Base-by-base conservation (phyloP, 2,888 invertebrate species). In the Trichogramma evanescens region DNA sequence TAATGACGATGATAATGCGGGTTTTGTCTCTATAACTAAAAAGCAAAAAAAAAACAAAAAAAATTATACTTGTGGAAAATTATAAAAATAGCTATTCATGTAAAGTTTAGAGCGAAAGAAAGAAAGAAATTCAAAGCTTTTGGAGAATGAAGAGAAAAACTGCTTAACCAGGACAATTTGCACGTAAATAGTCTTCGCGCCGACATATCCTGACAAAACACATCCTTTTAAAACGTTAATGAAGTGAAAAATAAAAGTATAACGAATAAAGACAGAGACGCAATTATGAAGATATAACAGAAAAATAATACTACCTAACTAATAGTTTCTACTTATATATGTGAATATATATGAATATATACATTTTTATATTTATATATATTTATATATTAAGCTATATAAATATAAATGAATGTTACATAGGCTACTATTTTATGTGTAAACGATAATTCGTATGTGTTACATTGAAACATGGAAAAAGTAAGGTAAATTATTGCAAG, bases 141-240 rank as follows among this genome's bases (percentile, higher is more conserved):
- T 46, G 7, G 50, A 10, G 56, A 45, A 26, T 46, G 50, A 13
- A 62, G 58, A 56, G 58, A 58, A 61, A 64, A 63, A 26, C 26
- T 56, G 62, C 58, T 60, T 58, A 56, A 62, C 64, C 59, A 61
- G 62, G 59, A 59, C 59, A 26, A 26, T 26, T 26, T 26, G 26
- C 26, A 61, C 70, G 66, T 70, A 71, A 66, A 74, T 73, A 75
- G 74, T 72, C 76, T 73, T 76, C 75, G 76, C 26, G 26, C 73
- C 72, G 70, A 77, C 76, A 77, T 77, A 77, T 76, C 76, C 75
- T 76, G 74, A 72, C 72, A 73, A 68, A 73, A 75, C 74, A 75
- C 74, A 74, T 74, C 75, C 71, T 70, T 69, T 72, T 69, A 71
- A 69, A 69, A 70, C 69, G 71, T 72, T 73, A 74, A 72, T 66